These are phyloP conservation scores for Cyphomyrus discorhynchus DNA, from an alignment of 2,113 vertebrate genomes.

Conservation along the genomic window DNA sequence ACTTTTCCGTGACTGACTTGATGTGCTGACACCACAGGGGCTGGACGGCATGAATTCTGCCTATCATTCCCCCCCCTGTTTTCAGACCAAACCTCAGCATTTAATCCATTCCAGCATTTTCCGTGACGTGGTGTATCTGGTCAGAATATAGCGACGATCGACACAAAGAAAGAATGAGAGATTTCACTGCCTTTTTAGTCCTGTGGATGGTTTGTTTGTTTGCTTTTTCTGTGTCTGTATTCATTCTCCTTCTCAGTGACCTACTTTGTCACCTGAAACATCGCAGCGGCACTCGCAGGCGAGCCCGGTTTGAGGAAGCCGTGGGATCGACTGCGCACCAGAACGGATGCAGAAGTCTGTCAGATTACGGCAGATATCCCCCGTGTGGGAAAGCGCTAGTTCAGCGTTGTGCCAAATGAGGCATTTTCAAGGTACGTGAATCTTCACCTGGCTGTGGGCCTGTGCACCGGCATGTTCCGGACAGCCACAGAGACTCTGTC, in stretches of 20 bases:
- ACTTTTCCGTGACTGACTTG: neutral
- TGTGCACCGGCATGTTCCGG: neutral
- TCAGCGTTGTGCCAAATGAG: conserved; percentile 13
- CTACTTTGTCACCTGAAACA: conserved; percentile 18
- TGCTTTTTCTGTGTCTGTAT: neutral
- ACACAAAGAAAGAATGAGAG: neutral
- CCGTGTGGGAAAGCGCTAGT: conserved; percentile 20
- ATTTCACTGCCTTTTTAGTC: neutral
- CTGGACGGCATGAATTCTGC: neutral
- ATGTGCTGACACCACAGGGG: neutral
- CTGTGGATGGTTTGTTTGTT: neutral
- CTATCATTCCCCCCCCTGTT: neutral
- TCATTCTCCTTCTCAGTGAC: neutral
- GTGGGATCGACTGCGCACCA: neutral
- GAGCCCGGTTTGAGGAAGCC: conserved; percentile 15
- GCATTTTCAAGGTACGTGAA: conserved; percentile 6
- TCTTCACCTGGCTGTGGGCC: conserved; percentile 10
- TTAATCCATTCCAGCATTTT: conserved; percentile 54
- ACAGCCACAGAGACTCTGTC: neutral
- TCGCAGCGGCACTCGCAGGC: neutral
- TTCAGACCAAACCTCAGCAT: conserved; percentile 1
- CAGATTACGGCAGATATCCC: conserved; percentile 24
- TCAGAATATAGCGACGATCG: neutral
- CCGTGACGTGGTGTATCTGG: neutral
- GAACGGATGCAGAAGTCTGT: conserved; percentile 22